Evolutionary conservation across 2,797 vertebrate species (phyloP).

Genomic region (Amazona ochrocephala): DNA sequence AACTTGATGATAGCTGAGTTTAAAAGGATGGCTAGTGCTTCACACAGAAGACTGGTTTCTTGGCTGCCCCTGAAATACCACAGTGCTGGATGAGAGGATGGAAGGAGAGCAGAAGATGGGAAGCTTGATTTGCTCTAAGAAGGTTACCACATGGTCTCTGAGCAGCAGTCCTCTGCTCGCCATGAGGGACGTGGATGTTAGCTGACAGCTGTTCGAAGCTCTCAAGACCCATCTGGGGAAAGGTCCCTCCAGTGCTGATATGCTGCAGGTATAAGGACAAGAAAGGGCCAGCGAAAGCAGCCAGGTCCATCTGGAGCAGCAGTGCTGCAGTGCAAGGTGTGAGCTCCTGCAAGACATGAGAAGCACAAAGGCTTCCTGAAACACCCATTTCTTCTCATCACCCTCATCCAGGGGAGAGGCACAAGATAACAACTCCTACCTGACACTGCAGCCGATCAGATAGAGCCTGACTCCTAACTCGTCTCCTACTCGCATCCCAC

Average conservation of each 20-base stretch:
- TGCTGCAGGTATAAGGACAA: fast-evolving
- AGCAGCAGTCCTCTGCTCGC: not conserved
- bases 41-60: not conserved
- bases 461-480: fast-evolving
- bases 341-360: not conserved
- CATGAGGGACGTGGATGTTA: fast-evolving
- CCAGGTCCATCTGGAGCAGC: not conserved
- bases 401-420: not conserved
- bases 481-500: not conserved
- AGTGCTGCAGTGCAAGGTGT: fast-evolving
- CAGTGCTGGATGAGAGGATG: fast-evolving
- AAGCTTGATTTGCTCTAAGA: not conserved
- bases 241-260: not conserved
- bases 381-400: not conserved
- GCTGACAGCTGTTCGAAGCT: not conserved
- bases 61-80: not conserved
- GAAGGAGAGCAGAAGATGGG: not conserved
- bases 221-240: not conserved
- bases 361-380: not conserved
- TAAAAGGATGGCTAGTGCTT: not conserved
- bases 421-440: not conserved
- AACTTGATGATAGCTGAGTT: not conserved
- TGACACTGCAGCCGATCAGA: fast-evolving
- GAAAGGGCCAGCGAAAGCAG: fast-evolving
- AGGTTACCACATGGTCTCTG: not conserved